Conservation (phyloP, 2,797 vertebrate species). For the Staurois parvus region DNA sequence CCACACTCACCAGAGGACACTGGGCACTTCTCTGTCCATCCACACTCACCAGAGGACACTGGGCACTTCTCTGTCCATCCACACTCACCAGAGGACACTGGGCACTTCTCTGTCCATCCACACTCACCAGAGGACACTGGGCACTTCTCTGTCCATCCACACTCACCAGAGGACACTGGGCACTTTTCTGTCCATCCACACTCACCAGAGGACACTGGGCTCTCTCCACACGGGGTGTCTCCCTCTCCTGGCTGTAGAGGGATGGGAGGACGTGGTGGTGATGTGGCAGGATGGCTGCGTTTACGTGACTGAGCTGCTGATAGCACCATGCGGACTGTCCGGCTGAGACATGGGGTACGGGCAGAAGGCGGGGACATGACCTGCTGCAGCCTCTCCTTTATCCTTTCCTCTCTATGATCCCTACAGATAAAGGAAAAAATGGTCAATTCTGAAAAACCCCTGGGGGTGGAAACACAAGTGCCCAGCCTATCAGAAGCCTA, state of each 20-base stretch:
- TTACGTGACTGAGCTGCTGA: slow-evolving; percentile 64
- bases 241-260: fast-evolving
- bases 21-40: no score
- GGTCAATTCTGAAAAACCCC: no score
- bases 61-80: no score
- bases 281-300: slow-evolving; percentile 28
- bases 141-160: no score
- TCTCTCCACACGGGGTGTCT: fast-evolving
- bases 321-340: slow-evolving; percentile 75
- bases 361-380: slow-evolving; percentile 41
- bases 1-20: no score
- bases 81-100: no score
- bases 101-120: no score
- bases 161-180: neutral
- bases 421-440: slow-evolving; percentile 54
- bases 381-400: slow-evolving; percentile 63
- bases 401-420: slow-evolving; percentile 53
- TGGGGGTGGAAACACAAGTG: no score
- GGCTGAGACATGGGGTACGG: slow-evolving; percentile 62
- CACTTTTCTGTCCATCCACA: neutral
- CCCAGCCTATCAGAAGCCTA: no score
- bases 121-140: no score
- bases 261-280: fast-evolving
- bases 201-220: neutral
- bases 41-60: no score